Conservation (phyloP, 2,797 vertebrate species). For the Steatocranus sp. region DNA sequence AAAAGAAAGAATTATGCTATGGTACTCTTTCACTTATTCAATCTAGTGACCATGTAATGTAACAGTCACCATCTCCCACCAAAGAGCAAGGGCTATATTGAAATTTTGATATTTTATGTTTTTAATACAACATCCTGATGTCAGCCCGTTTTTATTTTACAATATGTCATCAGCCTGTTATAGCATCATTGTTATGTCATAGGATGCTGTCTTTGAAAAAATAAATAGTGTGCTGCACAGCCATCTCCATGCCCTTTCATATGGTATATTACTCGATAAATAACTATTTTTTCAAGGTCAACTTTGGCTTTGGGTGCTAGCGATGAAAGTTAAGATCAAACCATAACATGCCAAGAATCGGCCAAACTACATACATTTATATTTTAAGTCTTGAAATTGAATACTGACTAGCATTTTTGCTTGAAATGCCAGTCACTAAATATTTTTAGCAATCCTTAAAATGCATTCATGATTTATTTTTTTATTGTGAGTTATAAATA, state of each 20-base stretch:
- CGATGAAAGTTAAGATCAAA: neutral
- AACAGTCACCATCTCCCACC: neutral
- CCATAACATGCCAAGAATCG: neutral
- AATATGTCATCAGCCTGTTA: neutral
- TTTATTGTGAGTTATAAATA: neutral
- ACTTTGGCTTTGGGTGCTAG: neutral
- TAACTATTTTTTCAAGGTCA: neutral
- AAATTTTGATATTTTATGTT: neutral
- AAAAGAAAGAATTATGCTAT: neutral
- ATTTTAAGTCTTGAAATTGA: neutral
- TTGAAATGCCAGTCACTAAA: neutral
- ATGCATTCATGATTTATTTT: neutral
- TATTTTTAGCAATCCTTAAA: neutral
- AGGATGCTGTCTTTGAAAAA: neutral
- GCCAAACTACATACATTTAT: neutral
- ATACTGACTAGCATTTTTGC: neutral
- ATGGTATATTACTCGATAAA: neutral
- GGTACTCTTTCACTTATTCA: neutral
- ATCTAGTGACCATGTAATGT: neutral
- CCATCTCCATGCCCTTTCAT: neutral
- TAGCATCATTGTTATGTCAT: neutral
- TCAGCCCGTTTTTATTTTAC: neutral
- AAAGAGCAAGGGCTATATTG: neutral
- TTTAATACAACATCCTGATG: neutral
- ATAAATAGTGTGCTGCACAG: neutral